Conservation (phyloP, 2,888 invertebrate genomes). For the Altica lythri region DNA sequence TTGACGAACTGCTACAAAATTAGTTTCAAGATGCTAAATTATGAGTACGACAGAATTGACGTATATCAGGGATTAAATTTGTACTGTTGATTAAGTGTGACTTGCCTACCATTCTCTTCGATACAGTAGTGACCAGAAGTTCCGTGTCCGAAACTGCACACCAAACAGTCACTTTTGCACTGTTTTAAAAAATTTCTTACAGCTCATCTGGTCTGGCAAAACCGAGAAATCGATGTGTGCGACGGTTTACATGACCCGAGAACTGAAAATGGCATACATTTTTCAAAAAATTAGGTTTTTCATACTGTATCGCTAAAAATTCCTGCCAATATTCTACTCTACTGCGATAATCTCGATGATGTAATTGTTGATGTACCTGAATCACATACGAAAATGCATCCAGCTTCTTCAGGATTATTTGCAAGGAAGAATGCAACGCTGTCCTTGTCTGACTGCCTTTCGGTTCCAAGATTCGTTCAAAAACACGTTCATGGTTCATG, state of each 20-base stretch:
- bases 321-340: conserved; percentile 9
- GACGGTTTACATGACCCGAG: neutral
- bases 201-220: too few relatives aligned
- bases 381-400: conserved; percentile 6
- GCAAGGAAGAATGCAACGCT: conserved; percentile 1
- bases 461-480: too few relatives aligned
- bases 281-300: too few relatives aligned
- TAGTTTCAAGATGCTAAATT: too few relatives aligned
- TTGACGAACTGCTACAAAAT: neutral
- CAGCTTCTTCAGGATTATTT: neutral
- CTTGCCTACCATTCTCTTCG: neutral
- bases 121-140: neutral
- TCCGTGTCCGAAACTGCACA: neutral
- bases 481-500: too few relatives aligned
- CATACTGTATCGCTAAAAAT: too few relatives aligned
- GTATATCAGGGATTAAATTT: too few relatives aligned
- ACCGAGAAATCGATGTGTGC: neutral
- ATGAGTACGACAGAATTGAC: too few relatives aligned
- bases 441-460: neutral
- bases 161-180: too few relatives aligned
- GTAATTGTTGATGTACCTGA: conserved; percentile 7
- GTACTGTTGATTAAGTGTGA: too few relatives aligned
- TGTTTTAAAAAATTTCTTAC: too few relatives aligned
- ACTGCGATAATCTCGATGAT: conserved; percentile 8
- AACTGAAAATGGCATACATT: neutral